A percentile compares a stretch with the other conserved stretches of the same genome.
These are phyloP conservation scores for Pagetopsis macropterus DNA, from an alignment of 2,797 vertebrate genomes.

Conservation along the genomic window DNA sequence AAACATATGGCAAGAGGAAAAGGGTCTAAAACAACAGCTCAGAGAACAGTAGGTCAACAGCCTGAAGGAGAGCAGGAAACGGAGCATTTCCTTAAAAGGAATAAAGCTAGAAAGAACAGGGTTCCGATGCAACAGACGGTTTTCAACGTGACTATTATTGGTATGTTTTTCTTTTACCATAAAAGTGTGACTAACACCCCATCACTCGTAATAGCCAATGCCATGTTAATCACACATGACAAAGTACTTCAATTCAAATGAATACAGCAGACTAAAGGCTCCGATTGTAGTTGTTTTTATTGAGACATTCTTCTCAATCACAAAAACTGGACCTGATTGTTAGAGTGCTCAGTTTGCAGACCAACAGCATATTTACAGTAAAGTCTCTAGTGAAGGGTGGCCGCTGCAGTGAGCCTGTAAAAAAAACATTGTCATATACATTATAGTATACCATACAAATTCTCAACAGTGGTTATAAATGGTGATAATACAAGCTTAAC, in stretches of 20 bases:
- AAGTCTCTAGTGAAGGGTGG: slow-evolving; percentile 70
- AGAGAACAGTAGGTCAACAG: slow-evolving; percentile 12
- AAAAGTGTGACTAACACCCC: not conserved
- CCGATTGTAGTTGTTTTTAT: slow-evolving; percentile 66
- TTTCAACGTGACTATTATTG: not conserved
- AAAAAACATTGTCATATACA: slow-evolving; percentile 68
- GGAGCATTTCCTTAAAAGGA: slow-evolving; percentile 13
- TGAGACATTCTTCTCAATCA: slow-evolving; percentile 68
- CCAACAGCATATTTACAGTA: slow-evolving; percentile 69
- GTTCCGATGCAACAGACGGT: not conserved
- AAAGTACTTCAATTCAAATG: not conserved
- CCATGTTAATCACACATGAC: not conserved
- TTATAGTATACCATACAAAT: slow-evolving; percentile 63
- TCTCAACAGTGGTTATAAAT: slow-evolving; percentile 81
- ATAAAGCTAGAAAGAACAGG: not conserved
- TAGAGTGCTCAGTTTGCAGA: slow-evolving; percentile 66
- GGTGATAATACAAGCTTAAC: slow-evolving; percentile 59
- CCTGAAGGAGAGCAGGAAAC: slow-evolving; percentile 36
- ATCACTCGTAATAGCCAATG: not conserved
- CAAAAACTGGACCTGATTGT: slow-evolving; percentile 72
- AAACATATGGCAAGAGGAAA: not conserved
- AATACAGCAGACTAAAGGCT: slow-evolving; percentile 13
- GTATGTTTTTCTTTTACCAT: not conserved
- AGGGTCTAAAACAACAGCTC: slow-evolving; percentile 18
- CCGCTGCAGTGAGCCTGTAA: slow-evolving; percentile 68